Evolutionary conservation across 2,888 invertebrate genomes (phyloP).

Genomic region (Calephelis perditalis): DNA sequence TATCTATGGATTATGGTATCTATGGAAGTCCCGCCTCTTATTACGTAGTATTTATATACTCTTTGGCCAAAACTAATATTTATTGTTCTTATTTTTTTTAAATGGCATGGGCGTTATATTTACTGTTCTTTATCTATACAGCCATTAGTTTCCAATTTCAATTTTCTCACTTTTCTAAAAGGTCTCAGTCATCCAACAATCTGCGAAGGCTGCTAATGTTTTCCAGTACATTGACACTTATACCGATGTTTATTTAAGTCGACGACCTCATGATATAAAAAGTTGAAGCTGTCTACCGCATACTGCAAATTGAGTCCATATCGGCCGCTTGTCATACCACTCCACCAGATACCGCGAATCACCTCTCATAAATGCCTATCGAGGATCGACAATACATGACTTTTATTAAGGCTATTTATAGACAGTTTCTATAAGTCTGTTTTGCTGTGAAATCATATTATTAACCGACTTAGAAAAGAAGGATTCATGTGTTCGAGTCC

Average conservation of each 20-base stretch:
- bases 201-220: conserved; percentile 28
- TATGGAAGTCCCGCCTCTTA: too few relatives aligned
- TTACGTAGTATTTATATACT: too few relatives aligned
- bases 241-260: conserved; percentile 53
- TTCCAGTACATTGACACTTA: conserved; percentile 51
- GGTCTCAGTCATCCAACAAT: not conserved
- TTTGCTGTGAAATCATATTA: conserved; percentile 6
- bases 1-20: too few relatives aligned
- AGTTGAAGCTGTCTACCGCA: conserved; percentile 59
- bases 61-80: too few relatives aligned
- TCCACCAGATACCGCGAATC: conserved; percentile 18
- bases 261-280: conserved; percentile 61
- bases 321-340: conserved; percentile 39
- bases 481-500: too few relatives aligned
- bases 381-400: conserved; percentile 28
- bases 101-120: too few relatives aligned
- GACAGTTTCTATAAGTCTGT: not conserved
- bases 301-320: conserved; percentile 71
- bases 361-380: conserved; percentile 31
- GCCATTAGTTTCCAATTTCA: not conserved
- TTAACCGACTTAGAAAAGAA: too few relatives aligned
- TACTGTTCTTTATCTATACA: too few relatives aligned
- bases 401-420: conserved; percentile 20
- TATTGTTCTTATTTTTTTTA: too few relatives aligned
- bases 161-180: conserved; percentile 2